Evolutionary conservation across 2,797 vertebrate genomes (phyloP).

Genomic region (Artibeus lituratus): DNA sequence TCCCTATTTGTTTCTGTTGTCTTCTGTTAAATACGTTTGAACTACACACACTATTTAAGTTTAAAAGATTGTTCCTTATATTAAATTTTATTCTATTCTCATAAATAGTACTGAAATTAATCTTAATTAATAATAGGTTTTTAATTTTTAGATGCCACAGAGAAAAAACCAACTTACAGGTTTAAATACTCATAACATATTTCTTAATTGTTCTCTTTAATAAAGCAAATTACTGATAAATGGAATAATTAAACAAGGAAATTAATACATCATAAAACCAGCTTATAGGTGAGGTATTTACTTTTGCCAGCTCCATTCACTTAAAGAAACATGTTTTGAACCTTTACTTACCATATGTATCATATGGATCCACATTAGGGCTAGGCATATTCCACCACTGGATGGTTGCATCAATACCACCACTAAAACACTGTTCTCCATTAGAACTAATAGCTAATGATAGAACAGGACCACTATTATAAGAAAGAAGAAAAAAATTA

Average conservation of each 20-base stretch:
- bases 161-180: background rate
- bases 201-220: constrained; percentile 29
- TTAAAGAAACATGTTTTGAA: background rate
- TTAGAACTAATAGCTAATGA: constrained; percentile 93
- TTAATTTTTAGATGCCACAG: background rate
- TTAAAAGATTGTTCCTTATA: background rate
- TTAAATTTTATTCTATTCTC: background rate
- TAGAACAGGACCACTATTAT: constrained; percentile 92
- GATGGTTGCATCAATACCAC: constrained; percentile 95
- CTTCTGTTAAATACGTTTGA: background rate
- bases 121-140: background rate
- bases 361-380: constrained; percentile 96
- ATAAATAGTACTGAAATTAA: background rate
- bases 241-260: constrained; percentile 10
- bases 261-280: background rate
- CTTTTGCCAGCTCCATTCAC: background rate
- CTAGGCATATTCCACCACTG: constrained; percentile 99
- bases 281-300: background rate
- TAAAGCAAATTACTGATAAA: constrained; percentile 11
- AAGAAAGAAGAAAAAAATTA: constrained; percentile 51
- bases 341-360: constrained; percentile 91
- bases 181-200: background rate
- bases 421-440: constrained; percentile 98
- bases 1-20: background rate
- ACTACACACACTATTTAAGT: background rate